Conservation (phyloP, 2,888 invertebrate genomes). For the Balanococcus diminutus region DNA sequence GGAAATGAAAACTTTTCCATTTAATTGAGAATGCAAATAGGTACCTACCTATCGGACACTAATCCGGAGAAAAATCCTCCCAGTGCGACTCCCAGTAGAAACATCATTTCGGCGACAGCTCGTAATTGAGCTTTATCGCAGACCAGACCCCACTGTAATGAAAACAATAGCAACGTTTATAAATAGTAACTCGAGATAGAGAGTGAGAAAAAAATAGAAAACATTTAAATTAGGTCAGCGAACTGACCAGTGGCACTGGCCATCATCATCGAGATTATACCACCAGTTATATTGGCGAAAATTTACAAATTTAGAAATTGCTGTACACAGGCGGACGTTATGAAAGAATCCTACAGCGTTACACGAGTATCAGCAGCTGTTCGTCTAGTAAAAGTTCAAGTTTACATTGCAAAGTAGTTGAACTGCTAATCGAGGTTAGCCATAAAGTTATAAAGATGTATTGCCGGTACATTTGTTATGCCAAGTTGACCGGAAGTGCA, state of each 20-base stretch:
- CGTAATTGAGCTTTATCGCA: slow-evolving; percentile 74
- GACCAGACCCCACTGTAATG: slow-evolving; percentile 71
- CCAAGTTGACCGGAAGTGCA: slow-evolving; percentile 10
- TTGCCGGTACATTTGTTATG: slow-evolving; percentile 19
- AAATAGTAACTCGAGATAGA: not conserved
- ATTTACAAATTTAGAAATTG: not conserved
- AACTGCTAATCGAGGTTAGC: slow-evolving; percentile 21
- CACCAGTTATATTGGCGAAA: not conserved
- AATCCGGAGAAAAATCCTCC: slow-evolving; percentile 81
- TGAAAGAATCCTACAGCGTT: not conserved
- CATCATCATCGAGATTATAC: not conserved
- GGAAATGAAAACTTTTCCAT: too few relatives aligned
- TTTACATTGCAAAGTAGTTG: slow-evolving; percentile 6
- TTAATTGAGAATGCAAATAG: too few relatives aligned
- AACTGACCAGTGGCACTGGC: too few relatives aligned
- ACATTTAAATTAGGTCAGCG: slow-evolving; percentile 15
- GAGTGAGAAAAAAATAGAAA: not conserved
- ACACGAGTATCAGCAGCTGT: not conserved
- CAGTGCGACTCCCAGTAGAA: slow-evolving; percentile 76
- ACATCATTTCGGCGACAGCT: slow-evolving; percentile 77
- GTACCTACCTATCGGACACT: slow-evolving; percentile 73
- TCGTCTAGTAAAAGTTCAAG: not conserved
- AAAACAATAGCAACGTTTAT: not conserved
- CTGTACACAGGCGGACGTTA: not conserved
- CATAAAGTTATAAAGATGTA: not conserved